phyloP scores from a whole-genome alignment of 2,113 vertebrate species.

The Ctenodactylus gundi region DNA sequence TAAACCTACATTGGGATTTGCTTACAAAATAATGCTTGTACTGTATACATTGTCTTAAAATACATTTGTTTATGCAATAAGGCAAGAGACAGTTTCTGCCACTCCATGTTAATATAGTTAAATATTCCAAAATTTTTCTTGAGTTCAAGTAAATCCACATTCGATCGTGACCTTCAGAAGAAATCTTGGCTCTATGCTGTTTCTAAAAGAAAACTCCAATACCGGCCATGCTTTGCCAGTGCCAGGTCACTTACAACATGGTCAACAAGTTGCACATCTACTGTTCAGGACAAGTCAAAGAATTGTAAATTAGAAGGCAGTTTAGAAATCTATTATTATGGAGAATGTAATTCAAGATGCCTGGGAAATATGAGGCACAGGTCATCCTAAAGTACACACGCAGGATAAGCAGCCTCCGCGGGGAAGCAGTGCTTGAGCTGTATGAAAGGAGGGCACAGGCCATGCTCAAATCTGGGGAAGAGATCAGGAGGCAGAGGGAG shows the following conservation, averaged over 20 bases:
- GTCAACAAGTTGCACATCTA: constrained; percentile 54
- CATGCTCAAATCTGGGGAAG: not conserved
- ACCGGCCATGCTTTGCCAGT: not conserved
- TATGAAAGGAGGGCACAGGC: not conserved
- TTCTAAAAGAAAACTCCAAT: constrained; percentile 73
- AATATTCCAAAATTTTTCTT: constrained; percentile 77
- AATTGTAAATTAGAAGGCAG: constrained; percentile 53
- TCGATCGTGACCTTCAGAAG: constrained; percentile 78
- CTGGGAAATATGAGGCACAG: constrained; percentile 71
- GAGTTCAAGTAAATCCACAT: constrained; percentile 77
- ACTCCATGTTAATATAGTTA: constrained; percentile 78
- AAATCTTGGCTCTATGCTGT: constrained; percentile 75
- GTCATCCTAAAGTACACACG: constrained; percentile 59
- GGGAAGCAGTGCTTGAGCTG: not conserved
- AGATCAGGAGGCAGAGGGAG: not conserved
- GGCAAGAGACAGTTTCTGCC: constrained; percentile 78
- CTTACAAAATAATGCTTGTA: constrained; percentile 67
- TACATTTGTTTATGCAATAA: constrained; percentile 78
- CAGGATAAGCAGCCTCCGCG: not conserved
- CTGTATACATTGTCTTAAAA: constrained; percentile 68
- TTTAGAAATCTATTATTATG: constrained; percentile 64
- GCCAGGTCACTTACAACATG: constrained; percentile 57
- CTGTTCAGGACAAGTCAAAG: constrained; percentile 43
- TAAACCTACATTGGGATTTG: constrained; percentile 67
- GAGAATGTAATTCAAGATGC: constrained; percentile 78